Percentiles rank a stretch among this genome's conserved stretches.
Evolutionary conservation across 1,140 invertebrate species (phyloP).

Genomic region (Odontomachus brunneus): DNA sequence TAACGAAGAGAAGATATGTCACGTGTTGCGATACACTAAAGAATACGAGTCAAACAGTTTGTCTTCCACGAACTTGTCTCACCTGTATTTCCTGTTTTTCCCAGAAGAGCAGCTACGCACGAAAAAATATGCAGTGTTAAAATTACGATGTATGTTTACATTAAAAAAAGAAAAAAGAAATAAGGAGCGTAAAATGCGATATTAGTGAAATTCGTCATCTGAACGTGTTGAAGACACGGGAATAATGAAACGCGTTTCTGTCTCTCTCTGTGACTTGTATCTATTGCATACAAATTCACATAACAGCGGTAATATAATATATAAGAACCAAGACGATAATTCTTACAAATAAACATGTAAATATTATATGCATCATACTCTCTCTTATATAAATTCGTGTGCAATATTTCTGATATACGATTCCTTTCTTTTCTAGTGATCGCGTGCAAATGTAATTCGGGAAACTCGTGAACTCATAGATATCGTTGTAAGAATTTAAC

Average conservation of each 20-base stretch:
- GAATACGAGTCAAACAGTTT: conserved; percentile 22
- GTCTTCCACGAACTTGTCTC: conserved; percentile 72
- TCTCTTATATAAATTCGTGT: conserved; percentile 37
- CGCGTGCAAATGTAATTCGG: neutral
- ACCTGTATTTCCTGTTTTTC: conserved; percentile 85
- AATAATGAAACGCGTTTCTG: conserved; percentile 11
- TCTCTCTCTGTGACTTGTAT: neutral
- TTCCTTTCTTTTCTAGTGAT: neutral
- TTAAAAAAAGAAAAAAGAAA: conserved; percentile 23
- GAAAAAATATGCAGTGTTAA: conserved; percentile 76
- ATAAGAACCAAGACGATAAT: conserved; percentile 18
- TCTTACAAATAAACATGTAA: neutral
- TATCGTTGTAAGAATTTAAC: neutral
- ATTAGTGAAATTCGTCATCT: neutral
- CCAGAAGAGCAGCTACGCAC: conserved; percentile 84
- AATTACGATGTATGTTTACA: conserved; percentile 54
- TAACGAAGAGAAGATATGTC: conserved; percentile 6
- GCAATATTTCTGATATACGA: neutral
- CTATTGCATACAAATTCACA: conserved; percentile 23
- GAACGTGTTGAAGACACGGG: neutral
- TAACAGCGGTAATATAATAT: conserved; percentile 13
- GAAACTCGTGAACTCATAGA: conserved; percentile 3
- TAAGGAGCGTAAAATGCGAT: neutral
- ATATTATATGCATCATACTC: neutral
- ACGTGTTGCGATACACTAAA: conserved; percentile 7